phyloP scores from a whole-genome alignment of 2,113 vertebrate genomes.

The Tachysurus vachellii region DNA sequence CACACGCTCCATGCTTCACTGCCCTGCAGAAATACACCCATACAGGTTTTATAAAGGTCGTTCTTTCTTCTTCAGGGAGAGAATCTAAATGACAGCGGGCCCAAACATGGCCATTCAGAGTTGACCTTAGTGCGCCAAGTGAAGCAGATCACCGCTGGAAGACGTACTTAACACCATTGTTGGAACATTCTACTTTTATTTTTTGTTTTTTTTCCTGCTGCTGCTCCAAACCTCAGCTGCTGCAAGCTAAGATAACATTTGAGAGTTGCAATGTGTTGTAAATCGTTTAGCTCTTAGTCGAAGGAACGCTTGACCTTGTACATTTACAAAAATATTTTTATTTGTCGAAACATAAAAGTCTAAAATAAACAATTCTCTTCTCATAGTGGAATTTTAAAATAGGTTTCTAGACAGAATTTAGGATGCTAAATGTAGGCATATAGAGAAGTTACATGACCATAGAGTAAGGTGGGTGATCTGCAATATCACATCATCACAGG shows the following conservation, averaged over 20 bases:
- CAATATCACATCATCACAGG: not conserved
- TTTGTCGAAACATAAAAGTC: not conserved
- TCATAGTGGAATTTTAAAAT: not conserved
- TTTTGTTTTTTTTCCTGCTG: not conserved
- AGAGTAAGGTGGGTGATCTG: not conserved
- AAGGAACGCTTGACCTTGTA: not conserved
- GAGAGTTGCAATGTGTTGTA: not conserved
- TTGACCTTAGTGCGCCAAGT: constrained; percentile 48
- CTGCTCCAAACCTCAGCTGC: not conserved
- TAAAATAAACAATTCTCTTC: not conserved
- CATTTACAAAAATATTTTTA: not conserved
- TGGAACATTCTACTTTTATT: not conserved
- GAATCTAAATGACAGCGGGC: constrained; percentile 30
- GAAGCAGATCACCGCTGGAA: constrained; percentile 24
- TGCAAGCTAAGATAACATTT: not conserved
- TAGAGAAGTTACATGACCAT: not conserved
- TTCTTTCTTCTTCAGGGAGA: constrained; percentile 44
- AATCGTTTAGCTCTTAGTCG: not conserved
- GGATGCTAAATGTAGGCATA: not conserved
- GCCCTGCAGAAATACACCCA: not conserved
- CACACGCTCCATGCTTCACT: constrained; percentile 3
- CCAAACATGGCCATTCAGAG: constrained; percentile 46
- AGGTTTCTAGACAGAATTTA: not conserved
- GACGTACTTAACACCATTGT: not conserved
- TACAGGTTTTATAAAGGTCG: not conserved